Evolutionary conservation across 2,113 vertebrate species (phyloP), one percentile per base, ranked within the genome.

Genomic region (Acrocephalus arundinaceus): DNA sequence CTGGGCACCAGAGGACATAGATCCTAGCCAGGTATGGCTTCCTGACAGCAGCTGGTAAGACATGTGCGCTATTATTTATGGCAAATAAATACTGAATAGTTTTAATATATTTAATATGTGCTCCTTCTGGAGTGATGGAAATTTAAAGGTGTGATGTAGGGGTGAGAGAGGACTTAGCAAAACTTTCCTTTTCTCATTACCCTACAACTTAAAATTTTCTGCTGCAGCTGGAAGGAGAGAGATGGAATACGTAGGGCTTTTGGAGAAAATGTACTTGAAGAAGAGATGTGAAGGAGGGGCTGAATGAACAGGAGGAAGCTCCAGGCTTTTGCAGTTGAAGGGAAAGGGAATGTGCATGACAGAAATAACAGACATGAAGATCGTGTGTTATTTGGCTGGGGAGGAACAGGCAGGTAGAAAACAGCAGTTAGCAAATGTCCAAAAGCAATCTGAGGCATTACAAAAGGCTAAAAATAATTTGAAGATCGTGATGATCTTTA

Each of bases 61-160:
- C 21, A 59, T 0, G 0, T 33, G 37, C 1, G 0, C 10, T 62
- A 8, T 31, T 74, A 37, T 24, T 82, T 41, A 54, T 35, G 23
- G 18, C 39, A 6, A 57, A 54, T 54, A 74, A 92, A 61, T 87
- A 35, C 7, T 15, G 19, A 63, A 22, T 59, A 28, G 49, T 70
- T 87, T 39, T 39, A 58, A 49, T 39, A 11, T 31, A 30, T 25
- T 39, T 39, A 39, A 39, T 25, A 8, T 22, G 6, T 52, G 15
- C 21, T 78, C 16, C 35, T 74, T 31, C 33, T 90, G 17, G 27
- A 74, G 30, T 30, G 52, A 30, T n/a, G 31, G 57, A 63, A 72
- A 46, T 25, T 14, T 85, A 22, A 75, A 78, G 6, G 16, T 25
- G 15, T 66, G 73, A 35, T 9, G 13, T 72, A 12, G 9, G 25